Percentiles rank a stretch among this genome's conserved stretches.
phyloP scores from a whole-genome alignment of 2,888 invertebrate species.

The Belgica antarctica region DNA sequence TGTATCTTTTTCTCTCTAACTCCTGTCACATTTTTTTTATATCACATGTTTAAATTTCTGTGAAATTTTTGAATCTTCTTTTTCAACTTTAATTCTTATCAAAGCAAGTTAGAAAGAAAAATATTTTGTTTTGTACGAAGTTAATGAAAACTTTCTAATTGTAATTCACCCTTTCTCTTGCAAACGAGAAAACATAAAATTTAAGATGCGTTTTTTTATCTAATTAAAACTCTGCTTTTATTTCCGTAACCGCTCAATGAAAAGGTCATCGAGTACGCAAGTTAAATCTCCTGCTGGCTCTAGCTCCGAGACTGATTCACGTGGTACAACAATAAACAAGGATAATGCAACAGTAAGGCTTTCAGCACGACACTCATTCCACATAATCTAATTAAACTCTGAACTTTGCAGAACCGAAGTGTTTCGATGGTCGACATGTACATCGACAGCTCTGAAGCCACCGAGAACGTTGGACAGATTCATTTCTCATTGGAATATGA shows the following conservation, averaged over 20 bases:
- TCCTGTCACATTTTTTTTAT: no score
- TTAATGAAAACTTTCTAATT: neutral
- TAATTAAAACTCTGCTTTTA: constrained; percentile 15
- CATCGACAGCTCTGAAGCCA: constrained; percentile 88
- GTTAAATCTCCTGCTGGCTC: constrained; percentile 74
- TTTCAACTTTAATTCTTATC: constrained; percentile 8
- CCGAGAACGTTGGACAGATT: constrained; percentile 91
- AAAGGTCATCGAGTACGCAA: constrained; percentile 58
- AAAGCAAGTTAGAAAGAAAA: constrained; percentile 11
- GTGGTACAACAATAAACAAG: constrained; percentile 45
- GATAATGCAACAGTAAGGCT: constrained; percentile 48
- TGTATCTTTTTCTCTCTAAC: no score
- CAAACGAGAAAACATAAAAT: neutral
- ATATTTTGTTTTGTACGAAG: neutral
- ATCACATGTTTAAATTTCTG: no score
- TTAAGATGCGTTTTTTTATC: neutral
- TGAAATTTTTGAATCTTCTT: no score
- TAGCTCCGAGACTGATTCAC: constrained; percentile 55
- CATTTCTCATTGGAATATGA: constrained; percentile 92
- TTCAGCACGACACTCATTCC: neutral
- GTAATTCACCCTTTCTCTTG: neutral
- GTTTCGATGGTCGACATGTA: constrained; percentile 92
- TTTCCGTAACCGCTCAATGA: neutral
- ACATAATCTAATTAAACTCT: constrained; percentile 59
- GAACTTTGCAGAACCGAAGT: constrained; percentile 80